phyloP scores from a whole-genome alignment of 2,113 vertebrate species.

The Myxocyprinus asiaticus region DNA sequence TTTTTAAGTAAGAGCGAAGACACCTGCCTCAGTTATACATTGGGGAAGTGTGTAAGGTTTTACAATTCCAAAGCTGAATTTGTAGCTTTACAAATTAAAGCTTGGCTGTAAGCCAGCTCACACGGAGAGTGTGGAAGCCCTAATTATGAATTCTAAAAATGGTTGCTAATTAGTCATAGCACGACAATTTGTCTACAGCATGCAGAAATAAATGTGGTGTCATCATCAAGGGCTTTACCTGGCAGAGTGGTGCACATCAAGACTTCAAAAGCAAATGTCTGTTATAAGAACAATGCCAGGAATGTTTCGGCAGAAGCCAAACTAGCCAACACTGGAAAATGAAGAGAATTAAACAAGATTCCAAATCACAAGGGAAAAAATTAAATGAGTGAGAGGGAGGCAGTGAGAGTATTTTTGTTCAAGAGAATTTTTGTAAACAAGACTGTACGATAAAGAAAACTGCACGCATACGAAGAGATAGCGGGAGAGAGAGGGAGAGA shows the following conservation, averaged over 20 bases:
- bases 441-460: no score
- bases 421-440: no score
- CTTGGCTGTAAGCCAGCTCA: slow-evolving; percentile 71
- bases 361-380: slow-evolving; percentile 47
- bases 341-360: neutral
- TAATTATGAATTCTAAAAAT: slow-evolving; percentile 72
- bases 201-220: slow-evolving; percentile 56
- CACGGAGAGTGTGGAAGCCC: slow-evolving; percentile 59
- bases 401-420: no score
- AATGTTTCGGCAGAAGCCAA: neutral
- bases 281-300: slow-evolving; percentile 11
- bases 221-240: slow-evolving; percentile 48
- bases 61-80: slow-evolving; percentile 10
- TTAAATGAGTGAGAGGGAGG: neutral
- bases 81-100: slow-evolving; percentile 69
- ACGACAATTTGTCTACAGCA: slow-evolving; percentile 69
- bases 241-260: slow-evolving; percentile 12
- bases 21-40: neutral
- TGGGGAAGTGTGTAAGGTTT: neutral
- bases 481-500: neutral
- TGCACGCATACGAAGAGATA: neutral
- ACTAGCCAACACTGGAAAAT: neutral
- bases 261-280: slow-evolving; percentile 15
- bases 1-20: neutral
- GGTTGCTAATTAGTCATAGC: slow-evolving; percentile 70